Conservation (phyloP, 2,113 vertebrate genomes). For the Atrichornis clamosus region DNA sequence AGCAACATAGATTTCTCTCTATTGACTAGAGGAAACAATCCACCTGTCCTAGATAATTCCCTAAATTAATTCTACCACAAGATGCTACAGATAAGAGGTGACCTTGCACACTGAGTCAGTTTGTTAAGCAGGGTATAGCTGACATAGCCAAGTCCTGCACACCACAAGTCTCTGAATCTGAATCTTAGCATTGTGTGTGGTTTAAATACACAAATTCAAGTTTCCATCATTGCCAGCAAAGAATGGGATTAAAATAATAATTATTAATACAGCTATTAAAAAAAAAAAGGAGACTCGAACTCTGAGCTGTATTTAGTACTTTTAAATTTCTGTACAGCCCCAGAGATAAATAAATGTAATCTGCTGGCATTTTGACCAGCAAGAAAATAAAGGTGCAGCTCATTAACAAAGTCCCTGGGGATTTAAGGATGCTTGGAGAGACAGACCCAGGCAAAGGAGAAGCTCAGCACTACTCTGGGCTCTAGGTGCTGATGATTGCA, state of each 20-base stretch:
- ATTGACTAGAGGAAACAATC: neutral
- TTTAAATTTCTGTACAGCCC: neutral
- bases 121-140: neutral
- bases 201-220: neutral
- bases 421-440: neutral
- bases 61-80: neutral
- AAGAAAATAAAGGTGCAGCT: neutral
- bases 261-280: neutral
- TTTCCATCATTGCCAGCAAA: neutral
- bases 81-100: neutral
- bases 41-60: neutral
- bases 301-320: neutral
- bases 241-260: neutral
- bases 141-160: neutral
- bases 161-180: neutral
- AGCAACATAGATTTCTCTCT: neutral
- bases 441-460: neutral
- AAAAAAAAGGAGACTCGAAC: neutral
- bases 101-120: neutral
- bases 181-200: neutral
- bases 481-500: fast-evolving
- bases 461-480: neutral
- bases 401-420: neutral
- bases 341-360: neutral
- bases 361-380: neutral